A percentile compares a stretch with the other conserved stretches of the same genome.
phyloP scores from a whole-genome alignment of 2,888 invertebrate genomes.

The Amphipoea lucens region DNA sequence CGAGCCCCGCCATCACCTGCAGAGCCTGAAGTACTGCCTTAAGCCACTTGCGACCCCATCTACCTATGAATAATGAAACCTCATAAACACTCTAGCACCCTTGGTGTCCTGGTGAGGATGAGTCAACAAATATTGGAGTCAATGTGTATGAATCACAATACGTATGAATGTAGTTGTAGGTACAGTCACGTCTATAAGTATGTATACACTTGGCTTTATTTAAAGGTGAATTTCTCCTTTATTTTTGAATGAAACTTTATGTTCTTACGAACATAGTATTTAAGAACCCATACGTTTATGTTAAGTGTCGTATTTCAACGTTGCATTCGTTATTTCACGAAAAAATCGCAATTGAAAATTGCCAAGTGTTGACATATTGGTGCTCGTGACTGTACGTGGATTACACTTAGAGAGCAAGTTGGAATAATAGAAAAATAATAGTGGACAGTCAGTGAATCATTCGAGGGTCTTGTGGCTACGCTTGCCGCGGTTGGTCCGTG shows the following conservation, averaged over 20 bases:
- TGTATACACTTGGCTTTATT: too few species aligned
- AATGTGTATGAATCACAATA: conserved; percentile 12
- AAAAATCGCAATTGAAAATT: too few species aligned
- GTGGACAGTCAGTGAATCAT: not conserved
- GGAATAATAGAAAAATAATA: not conserved
- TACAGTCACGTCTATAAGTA: too few species aligned
- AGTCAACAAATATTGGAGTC: conserved; percentile 37
- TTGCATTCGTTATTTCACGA: too few species aligned
- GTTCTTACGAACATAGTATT: too few species aligned
- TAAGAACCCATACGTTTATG: too few species aligned
- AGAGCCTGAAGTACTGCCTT: conserved; percentile 50
- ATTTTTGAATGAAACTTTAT: too few species aligned
- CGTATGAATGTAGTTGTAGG: not conserved
- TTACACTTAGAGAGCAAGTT: not conserved
- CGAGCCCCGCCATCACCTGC: conserved; percentile 15
- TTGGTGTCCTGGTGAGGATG: conserved; percentile 45
- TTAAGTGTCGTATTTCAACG: too few species aligned
- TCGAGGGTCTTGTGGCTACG: too few species aligned
- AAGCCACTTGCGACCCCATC: conserved; percentile 61
- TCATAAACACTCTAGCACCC: conserved; percentile 76
- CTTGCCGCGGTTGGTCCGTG: not conserved
- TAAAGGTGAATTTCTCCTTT: too few species aligned
- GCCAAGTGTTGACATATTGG: too few species aligned
- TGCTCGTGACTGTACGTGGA: too few species aligned
- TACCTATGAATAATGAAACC: conserved; percentile 78